Conservation (phyloP, 2,888 invertebrate species). For the Homarus gammarus region DNA sequence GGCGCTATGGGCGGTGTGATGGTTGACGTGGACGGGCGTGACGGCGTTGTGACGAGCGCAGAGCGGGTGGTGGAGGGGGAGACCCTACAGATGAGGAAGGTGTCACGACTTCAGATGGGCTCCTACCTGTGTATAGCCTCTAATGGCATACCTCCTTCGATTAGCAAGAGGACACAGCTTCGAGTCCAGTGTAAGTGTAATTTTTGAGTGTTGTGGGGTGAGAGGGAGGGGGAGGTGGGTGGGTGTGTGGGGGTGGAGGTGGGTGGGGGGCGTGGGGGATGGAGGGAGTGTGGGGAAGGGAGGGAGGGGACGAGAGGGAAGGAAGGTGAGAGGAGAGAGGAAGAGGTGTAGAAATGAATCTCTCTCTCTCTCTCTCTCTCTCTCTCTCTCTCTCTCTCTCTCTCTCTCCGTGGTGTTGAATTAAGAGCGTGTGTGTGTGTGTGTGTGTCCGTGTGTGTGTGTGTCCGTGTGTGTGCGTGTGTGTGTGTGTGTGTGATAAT, state of each 20-base stretch:
- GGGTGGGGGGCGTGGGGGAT: no score
- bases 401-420: no score
- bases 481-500: no score
- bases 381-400: no score
- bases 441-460: no score
- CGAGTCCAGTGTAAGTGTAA: slow-evolving; percentile 79
- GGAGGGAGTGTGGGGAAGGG: not conserved
- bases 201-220: not conserved
- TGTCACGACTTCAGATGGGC: slow-evolving; percentile 94
- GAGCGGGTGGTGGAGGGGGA: slow-evolving; percentile 94
- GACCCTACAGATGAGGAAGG: slow-evolving; percentile 90
- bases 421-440: no score
- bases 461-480: no score
- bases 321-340: not conserved
- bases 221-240: not conserved
- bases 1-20: slow-evolving; percentile 28
- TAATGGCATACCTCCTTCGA: slow-evolving; percentile 94
- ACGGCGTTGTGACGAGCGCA: slow-evolving; percentile 33
- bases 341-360: no score
- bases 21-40: slow-evolving; percentile 24
- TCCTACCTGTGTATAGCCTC: slow-evolving; percentile 95
- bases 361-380: no score
- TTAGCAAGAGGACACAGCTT: slow-evolving; percentile 83
- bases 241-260: no score
- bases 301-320: not conserved